A percentile compares a stretch with the other conserved stretches of the same genome.
These are phyloP conservation scores for Ceyx erithaca DNA, from an alignment of 2,797 vertebrate species.

Conservation along the genomic window DNA sequence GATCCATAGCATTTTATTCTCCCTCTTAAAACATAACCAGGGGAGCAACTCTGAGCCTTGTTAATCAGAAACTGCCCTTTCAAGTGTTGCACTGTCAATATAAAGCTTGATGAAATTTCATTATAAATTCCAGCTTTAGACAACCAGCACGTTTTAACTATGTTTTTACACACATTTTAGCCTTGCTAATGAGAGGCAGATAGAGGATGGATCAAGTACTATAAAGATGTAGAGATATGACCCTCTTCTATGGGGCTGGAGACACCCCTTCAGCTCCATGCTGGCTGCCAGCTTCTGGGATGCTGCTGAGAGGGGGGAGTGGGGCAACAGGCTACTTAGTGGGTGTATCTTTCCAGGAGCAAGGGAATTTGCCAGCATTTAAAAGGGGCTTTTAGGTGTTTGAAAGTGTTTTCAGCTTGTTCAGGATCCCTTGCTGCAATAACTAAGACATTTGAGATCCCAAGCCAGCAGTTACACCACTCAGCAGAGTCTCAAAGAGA, in stretches of 20 bases:
- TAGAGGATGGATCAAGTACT: neutral
- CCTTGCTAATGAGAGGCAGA: constrained; percentile 47
- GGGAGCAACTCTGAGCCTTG: constrained; percentile 75
- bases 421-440: neutral
- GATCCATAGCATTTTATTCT: constrained; percentile 67
- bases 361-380: neutral
- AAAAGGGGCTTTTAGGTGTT: neutral
- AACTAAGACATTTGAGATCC: neutral
- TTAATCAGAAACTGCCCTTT: constrained; percentile 77
- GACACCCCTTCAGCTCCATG: neutral
- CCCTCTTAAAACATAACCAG: constrained; percentile 66
- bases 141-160: constrained; percentile 69
- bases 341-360: neutral
- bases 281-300: neutral
- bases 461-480: neutral
- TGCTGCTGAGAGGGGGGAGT: neutral
- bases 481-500: neutral
- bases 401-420: neutral
- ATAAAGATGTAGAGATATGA: neutral
- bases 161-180: constrained; percentile 68
- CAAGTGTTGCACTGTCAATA: constrained; percentile 66
- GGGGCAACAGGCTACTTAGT: neutral
- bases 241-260: neutral
- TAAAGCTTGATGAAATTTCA: constrained; percentile 75
- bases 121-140: constrained; percentile 76